phyloP scores from a whole-genome alignment of 2,113 vertebrate genomes.

The Aegithalos caudatus region DNA sequence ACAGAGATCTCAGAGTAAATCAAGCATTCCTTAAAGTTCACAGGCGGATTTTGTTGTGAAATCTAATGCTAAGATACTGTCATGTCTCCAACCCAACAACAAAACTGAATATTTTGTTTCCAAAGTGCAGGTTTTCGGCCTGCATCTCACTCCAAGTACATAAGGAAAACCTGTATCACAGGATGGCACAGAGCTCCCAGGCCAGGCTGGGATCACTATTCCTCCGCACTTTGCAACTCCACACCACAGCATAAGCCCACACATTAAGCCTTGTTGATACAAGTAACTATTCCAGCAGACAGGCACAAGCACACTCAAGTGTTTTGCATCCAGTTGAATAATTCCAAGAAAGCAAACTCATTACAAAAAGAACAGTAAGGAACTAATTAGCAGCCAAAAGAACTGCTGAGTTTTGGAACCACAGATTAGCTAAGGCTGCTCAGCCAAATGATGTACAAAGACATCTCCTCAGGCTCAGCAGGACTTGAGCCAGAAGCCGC shows the following conservation, averaged over 20 bases:
- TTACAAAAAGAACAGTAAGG: not conserved
- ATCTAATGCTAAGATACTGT: not conserved
- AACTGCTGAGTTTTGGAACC: not conserved
- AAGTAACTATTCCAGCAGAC: not conserved
- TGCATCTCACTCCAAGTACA: not conserved
- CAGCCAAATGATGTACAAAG: not conserved
- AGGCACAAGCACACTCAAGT: not conserved
- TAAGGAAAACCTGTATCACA: not conserved
- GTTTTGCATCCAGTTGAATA: not conserved
- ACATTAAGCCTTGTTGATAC: too few relatives aligned
- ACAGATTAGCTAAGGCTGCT: not conserved
- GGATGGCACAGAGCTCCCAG: not conserved
- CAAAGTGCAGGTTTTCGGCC: not conserved
- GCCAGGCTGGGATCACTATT: accelerated
- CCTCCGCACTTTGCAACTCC: not conserved
- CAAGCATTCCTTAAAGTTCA: accelerated
- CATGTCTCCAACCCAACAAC: not conserved
- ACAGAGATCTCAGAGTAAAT: accelerated
- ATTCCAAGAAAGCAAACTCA: not conserved
- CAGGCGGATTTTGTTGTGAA: not conserved
- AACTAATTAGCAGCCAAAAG: not conserved
- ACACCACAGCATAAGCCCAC: not conserved
- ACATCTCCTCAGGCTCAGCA: not conserved
- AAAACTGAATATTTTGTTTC: not conserved
- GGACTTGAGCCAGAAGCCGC: not conserved